Conservation (phyloP, 2,797 vertebrate genomes). For the Acanthopagrus latus region DNA sequence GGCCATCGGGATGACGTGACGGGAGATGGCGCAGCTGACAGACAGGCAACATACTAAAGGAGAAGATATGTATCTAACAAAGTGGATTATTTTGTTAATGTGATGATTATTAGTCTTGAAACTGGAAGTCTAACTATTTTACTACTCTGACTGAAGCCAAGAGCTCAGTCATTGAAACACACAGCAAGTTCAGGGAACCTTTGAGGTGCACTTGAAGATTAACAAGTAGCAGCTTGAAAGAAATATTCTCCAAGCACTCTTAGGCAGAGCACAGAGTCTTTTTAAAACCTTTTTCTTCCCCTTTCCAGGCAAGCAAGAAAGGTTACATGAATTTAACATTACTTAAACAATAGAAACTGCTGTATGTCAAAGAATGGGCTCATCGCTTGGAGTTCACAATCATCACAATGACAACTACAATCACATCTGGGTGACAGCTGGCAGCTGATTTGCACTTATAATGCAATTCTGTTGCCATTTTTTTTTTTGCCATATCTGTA, state of each 20-base stretch:
- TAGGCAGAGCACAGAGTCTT: neutral
- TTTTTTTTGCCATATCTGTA: no score
- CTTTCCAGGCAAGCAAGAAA: neutral
- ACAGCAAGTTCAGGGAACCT: neutral
- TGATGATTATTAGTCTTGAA: neutral
- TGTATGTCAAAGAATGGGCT: neutral
- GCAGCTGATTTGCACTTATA: no score
- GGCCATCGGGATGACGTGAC: neutral
- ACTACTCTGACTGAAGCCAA: slow-evolving; percentile 17
- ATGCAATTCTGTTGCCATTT: no score
- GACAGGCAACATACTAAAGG: neutral
- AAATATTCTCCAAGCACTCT: neutral
- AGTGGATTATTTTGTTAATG: neutral
- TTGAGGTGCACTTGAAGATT: neutral
- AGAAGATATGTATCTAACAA: neutral
- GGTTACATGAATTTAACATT: neutral
- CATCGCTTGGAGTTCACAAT: no score
- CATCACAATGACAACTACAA: no score
- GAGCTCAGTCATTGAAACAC: neutral
- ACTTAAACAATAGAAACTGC: neutral
- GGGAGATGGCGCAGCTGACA: neutral
- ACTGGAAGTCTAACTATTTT: neutral
- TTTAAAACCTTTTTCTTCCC: neutral
- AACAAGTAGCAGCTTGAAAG: neutral
- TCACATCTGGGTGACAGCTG: no score